Conservation (phyloP, 2,888 invertebrate genomes). For the Meliscaeva auricollis region DNA sequence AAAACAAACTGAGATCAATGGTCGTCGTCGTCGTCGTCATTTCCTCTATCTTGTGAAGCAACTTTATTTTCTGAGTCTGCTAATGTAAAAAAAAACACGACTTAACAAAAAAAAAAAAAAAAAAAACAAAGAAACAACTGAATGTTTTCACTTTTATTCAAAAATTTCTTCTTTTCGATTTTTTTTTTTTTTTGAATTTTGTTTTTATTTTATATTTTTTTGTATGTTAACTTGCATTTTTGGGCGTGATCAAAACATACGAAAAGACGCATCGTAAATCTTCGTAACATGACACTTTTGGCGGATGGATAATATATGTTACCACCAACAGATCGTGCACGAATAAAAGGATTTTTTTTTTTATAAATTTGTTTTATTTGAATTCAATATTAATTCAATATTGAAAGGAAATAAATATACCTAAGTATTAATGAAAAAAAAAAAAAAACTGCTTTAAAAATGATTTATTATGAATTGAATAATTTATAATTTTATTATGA, state of each 20-base stretch:
- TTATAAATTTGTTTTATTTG: constrained; percentile 2
- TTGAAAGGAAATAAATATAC: constrained; percentile 33
- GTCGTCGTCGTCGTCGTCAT: neutral
- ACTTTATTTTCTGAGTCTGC: constrained; percentile 21
- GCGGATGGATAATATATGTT: constrained; percentile 83
- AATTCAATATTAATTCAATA: constrained; percentile 41
- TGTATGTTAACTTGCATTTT: constrained; percentile 71
- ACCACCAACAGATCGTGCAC: constrained; percentile 70
- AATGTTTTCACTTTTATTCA: constrained; percentile 64
- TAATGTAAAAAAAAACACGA: neutral
- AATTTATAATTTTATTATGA: neutral
- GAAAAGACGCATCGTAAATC: constrained; percentile 81
- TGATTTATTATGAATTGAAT: constrained; percentile 5
- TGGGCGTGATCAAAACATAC: constrained; percentile 77
- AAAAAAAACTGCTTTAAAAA: constrained; percentile 1
- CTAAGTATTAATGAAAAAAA: constrained; percentile 13
- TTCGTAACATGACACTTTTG: constrained; percentile 84
- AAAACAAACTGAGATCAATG: constrained; percentile 27
- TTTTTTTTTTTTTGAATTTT: constrained; percentile 4
- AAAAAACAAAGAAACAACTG: constrained; percentile 52
- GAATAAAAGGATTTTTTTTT: constrained; percentile 21
- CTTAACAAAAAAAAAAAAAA: neutral
- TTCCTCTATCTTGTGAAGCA: constrained; percentile 20
- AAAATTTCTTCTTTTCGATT: constrained; percentile 32
- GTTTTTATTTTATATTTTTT: too few species aligned